Evolutionary conservation across 2,797 vertebrate genomes (phyloP).

Genomic region (Threskiornis aethiopicus): DNA sequence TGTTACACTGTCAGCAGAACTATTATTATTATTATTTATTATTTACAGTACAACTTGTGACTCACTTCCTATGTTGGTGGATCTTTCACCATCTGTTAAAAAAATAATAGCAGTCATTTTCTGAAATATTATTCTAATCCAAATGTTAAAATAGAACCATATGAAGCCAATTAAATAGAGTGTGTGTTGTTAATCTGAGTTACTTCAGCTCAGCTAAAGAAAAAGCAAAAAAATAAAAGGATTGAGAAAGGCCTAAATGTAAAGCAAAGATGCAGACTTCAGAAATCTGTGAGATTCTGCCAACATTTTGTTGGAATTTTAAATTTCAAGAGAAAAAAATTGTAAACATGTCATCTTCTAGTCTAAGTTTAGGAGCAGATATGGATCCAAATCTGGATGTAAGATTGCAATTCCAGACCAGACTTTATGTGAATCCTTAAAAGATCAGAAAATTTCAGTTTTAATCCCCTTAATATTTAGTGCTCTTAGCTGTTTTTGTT

Average conservation of each 20-base stretch:
- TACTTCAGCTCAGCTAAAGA: constrained; percentile 36
- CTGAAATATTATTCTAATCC: constrained; percentile 64
- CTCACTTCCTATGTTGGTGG: constrained; percentile 60
- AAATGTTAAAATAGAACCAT: constrained; percentile 65
- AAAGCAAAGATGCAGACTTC: constrained; percentile 19
- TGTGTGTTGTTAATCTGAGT: constrained; percentile 48
- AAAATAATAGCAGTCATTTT: constrained; percentile 65
- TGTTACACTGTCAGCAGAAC: constrained; percentile 68
- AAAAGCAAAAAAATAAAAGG: neutral
- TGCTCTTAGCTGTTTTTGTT: constrained; percentile 33
- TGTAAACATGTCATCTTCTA: neutral
- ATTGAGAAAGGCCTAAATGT: neutral
- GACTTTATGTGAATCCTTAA: neutral
- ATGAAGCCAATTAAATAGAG: constrained; percentile 62
- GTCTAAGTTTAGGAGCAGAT: neutral
- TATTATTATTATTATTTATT: constrained; percentile 70
- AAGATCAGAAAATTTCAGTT: constrained; percentile 2
- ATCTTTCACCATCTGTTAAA: constrained; percentile 63
- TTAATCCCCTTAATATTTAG: constrained; percentile 40
- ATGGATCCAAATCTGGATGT: neutral
- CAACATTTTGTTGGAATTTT: constrained; percentile 1
- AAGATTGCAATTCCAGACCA: neutral
- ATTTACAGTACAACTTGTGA: constrained; percentile 68
- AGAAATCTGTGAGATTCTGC: neutral
- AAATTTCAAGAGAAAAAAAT: neutral